Evolutionary conservation across 2,888 invertebrate genomes (phyloP).

Genomic region (Megalurothrips usitatus): DNA sequence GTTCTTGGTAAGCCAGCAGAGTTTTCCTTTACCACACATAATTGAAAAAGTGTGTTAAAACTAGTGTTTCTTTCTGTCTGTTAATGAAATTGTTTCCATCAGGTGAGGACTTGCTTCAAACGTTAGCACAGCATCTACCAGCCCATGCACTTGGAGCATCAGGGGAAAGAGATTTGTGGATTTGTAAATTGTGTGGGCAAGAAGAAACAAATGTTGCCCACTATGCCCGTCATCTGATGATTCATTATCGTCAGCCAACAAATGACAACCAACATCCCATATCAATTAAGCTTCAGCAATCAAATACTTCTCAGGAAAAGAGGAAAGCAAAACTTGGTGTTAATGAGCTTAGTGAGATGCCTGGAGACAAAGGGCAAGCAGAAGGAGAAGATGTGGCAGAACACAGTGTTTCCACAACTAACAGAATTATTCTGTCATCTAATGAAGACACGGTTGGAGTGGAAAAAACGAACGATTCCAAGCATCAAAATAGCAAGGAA

Average conservation of each 20-base stretch:
- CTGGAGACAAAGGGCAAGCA: no score
- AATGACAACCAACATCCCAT: background rate
- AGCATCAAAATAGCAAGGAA: no score
- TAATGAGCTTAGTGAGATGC: no score
- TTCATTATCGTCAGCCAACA: constrained; percentile 18
- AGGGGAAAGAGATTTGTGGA: constrained; percentile 46
- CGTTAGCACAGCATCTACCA: constrained; percentile 41
- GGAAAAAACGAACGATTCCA: no score
- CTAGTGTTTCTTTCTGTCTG: background rate
- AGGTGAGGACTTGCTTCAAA: constrained; percentile 39
- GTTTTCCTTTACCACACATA: background rate
- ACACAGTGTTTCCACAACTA: no score
- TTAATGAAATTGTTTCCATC: constrained; percentile 29
- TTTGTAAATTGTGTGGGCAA: constrained; percentile 48
- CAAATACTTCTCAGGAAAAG: no score
- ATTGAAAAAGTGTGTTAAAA: background rate
- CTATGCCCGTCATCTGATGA: constrained; percentile 46
- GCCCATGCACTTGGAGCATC: constrained; percentile 41
- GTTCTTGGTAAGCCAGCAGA: background rate
- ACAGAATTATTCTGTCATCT: no score
- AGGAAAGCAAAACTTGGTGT: no score
- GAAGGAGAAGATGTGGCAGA: no score
- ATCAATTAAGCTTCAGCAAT: no score
- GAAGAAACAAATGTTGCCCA: constrained; percentile 45
- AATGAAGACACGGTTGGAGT: no score